Base-by-base conservation (phyloP, 2,113 vertebrate species). In the Dermatemys mawii region DNA sequence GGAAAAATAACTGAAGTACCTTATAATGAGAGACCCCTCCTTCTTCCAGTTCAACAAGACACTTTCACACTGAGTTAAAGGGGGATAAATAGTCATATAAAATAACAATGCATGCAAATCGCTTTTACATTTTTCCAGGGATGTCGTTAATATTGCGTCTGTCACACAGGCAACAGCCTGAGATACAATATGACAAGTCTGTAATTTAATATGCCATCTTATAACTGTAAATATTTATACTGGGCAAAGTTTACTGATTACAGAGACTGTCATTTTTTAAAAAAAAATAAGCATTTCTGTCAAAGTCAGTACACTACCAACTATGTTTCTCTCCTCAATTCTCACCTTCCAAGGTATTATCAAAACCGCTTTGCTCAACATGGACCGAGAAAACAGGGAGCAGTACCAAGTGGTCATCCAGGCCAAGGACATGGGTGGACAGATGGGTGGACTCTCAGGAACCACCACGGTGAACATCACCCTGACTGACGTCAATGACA, bases 391-490 rank as follows among this genome's bases (percentile, higher is more conserved):
- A 96, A 99, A 99, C 50, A 98, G 98, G 60, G 99, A 99, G 48
- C 98, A 99, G 44, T 99, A 99, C 97, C 99, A 99, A 98, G 99
- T 99, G 57, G 99, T 99, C 97, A 99, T 99, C 95, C 99, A 99
- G 97, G 99, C 99, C 13, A 99, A 99, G 91, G 99, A 99, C 96
- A 99, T 99, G 99, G 99, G 99, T 2, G 99, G 99, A 11, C 99
- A 99, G 98, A 99, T 99, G 99, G 99, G 99, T 0, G 99, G 99
- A 48, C 95, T 99, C 81, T 99, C 99, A 1, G 99, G 99, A 26
- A 99, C 99, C 90, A 99, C 99, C 22, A 99, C 98, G 0, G 99
- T 99, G 97, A 99, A 99, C 97, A 99, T 99, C 98, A 99, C 98
- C 0, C 81, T 99, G 87, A 98, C 98, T 0, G 99, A 99, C 0